Evolutionary conservation across 64 coral and sea anemone species (phyloP).

Genomic region (Montipora capricornis): DNA sequence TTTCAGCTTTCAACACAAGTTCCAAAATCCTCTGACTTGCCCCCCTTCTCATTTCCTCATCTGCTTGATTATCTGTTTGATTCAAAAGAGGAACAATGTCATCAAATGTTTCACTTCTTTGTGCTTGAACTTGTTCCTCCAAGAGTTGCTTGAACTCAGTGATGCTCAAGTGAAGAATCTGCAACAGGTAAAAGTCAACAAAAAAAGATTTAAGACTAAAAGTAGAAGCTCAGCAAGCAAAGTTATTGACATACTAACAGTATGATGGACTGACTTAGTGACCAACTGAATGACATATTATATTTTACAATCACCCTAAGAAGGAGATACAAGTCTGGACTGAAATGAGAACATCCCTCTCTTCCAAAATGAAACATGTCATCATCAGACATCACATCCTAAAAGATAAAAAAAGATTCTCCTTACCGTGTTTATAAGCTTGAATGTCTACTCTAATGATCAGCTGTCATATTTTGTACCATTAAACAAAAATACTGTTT

Average conservation of each 20-base stretch:
- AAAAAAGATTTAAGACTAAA: background rate
- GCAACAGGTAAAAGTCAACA: background rate
- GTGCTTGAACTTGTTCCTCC: background rate
- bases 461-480: too few relatives aligned
- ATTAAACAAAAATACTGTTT: too few relatives aligned
- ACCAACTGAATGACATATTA: background rate
- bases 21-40: slow-evolving; percentile 30
- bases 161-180: slow-evolving; percentile 39
- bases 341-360: slow-evolving; percentile 65
- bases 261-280: too few relatives aligned
- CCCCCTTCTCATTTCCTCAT: background rate
- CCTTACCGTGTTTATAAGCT: background rate
- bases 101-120: slow-evolving; percentile 60
- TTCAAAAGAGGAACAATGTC: slow-evolving; percentile 52
- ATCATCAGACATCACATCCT: slow-evolving; percentile 59
- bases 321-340: slow-evolving; percentile 63
- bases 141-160: slow-evolving; percentile 54
- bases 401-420: background rate
- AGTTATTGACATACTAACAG: too few relatives aligned
- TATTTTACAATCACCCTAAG: slow-evolving; percentile 71
- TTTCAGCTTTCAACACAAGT: slow-evolving; percentile 18
- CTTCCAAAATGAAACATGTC: slow-evolving; percentile 74
- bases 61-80: background rate
- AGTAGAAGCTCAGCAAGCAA: background rate
- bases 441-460: too few relatives aligned